Evolutionary conservation across 1,140 invertebrate genomes (phyloP), one percentile per base, ranked within the genome.

Genomic region (Heliconius hewitsoni): DNA sequence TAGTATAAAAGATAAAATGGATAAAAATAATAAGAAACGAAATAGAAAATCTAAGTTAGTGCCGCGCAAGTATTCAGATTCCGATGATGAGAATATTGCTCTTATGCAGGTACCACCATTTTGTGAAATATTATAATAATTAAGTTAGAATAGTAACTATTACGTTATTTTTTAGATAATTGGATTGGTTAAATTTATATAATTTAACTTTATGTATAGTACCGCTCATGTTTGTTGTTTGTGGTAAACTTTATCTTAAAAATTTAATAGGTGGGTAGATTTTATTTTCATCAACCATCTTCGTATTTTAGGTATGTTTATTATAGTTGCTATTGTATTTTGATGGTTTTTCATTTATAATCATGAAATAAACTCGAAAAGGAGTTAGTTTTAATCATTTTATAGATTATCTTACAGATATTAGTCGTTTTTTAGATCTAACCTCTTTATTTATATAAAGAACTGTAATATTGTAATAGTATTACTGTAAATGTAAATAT

Each of bases 51-150:
- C 73, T 13, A 86, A 83, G 52, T 78, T 85, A 55, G 74, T 83
- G 71, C 79, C 80, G 16, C 78, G 84, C 39, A 77, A 81, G 13
- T 77, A 66, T 71, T 30, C 81, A 27, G 80, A 84, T 55, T 83
- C 80, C 2, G 84, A 86, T 57, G 83, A 84, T 78, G 81, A 82
- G 71, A 81, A 81, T 73, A 73, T 81, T n/a, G 81, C 78, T 55
- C 66, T 77, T 73, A 83, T 86, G 86, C 82, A 87, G 86, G 86
- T 87, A 86, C 82, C 81, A 86, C 84, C 86, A 86, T 87, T 83
- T 87, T 87, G 86, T 81, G 1, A 52, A 52, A 19, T 52, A 19
- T 52, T 19, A 18, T 19, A 30, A 71, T 57, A 46, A 71, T 75
- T 3, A 60, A 60, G 6, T n/a, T 19, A 23, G 19, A 27, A 60